These are phyloP conservation scores for Xiphorhynchus erythropygius DNA, from an alignment of 2,797 vertebrate species.

Conservation along the genomic window DNA sequence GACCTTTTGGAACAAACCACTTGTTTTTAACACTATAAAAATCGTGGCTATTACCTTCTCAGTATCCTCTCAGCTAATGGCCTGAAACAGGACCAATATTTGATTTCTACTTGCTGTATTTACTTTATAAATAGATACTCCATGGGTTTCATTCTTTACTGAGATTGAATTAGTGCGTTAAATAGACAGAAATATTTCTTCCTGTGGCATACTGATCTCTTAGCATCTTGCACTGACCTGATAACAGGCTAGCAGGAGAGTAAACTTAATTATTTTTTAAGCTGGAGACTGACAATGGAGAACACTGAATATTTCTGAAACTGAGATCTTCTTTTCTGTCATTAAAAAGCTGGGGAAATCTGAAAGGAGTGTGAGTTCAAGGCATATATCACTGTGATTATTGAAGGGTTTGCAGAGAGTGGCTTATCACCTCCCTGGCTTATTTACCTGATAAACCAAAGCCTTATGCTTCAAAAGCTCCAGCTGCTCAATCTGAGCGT, in stretches of 20 bases:
- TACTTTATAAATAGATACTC: slow-evolving; percentile 68
- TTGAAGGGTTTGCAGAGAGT: slow-evolving; percentile 16
- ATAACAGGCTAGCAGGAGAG: slow-evolving; percentile 46
- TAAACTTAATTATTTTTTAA: slow-evolving; percentile 63
- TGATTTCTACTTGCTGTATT: slow-evolving; percentile 58
- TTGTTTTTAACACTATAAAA: background rate
- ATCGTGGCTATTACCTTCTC: background rate
- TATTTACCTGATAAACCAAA: slow-evolving; percentile 51
- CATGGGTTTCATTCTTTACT: slow-evolving; percentile 52
- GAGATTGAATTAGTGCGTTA: slow-evolving; percentile 64
- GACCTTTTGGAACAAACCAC: background rate
- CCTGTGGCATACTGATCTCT: background rate
- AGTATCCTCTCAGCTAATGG: slow-evolving; percentile 36
- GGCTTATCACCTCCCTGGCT: slow-evolving; percentile 12
- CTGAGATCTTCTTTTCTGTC: slow-evolving; percentile 14
- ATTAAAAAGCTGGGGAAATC: background rate
- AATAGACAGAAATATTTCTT: slow-evolving; percentile 57
- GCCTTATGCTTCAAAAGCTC: slow-evolving; percentile 17
- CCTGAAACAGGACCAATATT: slow-evolving; percentile 62
- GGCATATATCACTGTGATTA: slow-evolving; percentile 4
- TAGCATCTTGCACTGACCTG: slow-evolving; percentile 61
- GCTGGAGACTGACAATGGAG: slow-evolving; percentile 4
- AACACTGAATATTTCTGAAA: slow-evolving; percentile 41
- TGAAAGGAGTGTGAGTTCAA: slow-evolving; percentile 9
- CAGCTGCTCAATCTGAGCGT: background rate